Evolutionary conservation across 2,888 invertebrate species (phyloP).

Genomic region (Gandaritis pyraliata): DNA sequence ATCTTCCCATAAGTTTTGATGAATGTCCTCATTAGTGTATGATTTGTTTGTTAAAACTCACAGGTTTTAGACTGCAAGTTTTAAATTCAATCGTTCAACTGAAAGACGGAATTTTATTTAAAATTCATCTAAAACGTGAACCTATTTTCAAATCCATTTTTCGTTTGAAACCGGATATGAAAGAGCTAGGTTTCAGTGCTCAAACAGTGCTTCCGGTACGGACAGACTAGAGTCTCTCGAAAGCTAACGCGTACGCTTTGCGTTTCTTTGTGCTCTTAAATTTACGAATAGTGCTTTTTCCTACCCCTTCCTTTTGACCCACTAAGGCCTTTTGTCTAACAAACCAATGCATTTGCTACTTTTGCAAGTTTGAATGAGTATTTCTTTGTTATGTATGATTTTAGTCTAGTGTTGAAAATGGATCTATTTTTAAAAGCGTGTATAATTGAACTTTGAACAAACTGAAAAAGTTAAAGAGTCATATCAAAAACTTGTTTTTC

Average conservation of each 20-base stretch:
- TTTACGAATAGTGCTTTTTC: conserved; percentile 48
- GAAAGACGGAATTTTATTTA: not conserved
- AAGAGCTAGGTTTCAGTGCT: conserved; percentile 56
- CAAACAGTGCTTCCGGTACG: conserved; percentile 52
- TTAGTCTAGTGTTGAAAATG: not conserved
- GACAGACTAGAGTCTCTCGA: conserved; percentile 49
- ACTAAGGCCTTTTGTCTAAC: conserved; percentile 31
- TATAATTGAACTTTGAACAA: no score
- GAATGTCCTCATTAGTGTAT: no score
- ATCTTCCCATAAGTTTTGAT: no score
- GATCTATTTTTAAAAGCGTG: no score
- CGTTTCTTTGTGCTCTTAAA: conserved; percentile 61
- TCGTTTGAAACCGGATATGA: conserved; percentile 62
- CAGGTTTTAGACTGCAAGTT: no score
- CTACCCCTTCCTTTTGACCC: conserved; percentile 38
- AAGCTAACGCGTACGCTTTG: conserved; percentile 63
- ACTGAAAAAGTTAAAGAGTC: no score
- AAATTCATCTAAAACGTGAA: not conserved
- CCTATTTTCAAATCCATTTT: conserved; percentile 45
- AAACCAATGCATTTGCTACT: conserved; percentile 8
- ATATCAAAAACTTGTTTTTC: no score
- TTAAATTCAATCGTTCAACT: not conserved
- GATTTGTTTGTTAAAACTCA: no score
- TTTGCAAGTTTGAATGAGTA: not conserved
- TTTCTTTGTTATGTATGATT: not conserved